Percentiles rank a stretch among this genome's conserved stretches.
phyloP scores from a whole-genome alignment of 2,113 vertebrate species.

The Archilochus colubris region DNA sequence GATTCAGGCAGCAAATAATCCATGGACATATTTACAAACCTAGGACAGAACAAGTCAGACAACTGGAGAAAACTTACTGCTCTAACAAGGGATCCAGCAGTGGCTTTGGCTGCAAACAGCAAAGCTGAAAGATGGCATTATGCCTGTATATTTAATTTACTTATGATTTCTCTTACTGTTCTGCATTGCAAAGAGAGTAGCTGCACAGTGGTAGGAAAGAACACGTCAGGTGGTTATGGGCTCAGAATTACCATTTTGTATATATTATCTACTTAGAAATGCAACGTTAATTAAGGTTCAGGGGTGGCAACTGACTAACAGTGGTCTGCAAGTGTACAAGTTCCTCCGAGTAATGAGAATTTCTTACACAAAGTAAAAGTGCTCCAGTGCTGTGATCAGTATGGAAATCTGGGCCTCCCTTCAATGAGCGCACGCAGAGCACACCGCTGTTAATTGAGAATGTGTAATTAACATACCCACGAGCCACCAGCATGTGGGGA shows the following conservation, averaged over 20 bases:
- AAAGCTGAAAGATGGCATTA: constrained; percentile 24
- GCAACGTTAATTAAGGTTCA: constrained; percentile 59
- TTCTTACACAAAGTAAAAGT: background rate
- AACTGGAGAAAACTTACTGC: constrained; percentile 1
- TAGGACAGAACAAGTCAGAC: background rate
- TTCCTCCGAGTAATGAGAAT: constrained; percentile 8
- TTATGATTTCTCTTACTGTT: constrained; percentile 43
- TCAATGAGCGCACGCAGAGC: background rate
- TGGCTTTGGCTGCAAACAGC: background rate
- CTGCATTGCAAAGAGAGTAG: constrained; percentile 1
- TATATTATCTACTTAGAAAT: constrained; percentile 34
- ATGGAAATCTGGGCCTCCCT: constrained; percentile 25
- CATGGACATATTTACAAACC: constrained; percentile 10
- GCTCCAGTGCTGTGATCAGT: background rate
- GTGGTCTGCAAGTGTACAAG: background rate
- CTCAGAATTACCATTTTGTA: constrained; percentile 49
- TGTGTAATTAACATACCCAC: constrained; percentile 29
- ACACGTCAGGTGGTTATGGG: constrained; percentile 13
- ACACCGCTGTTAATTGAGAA: background rate
- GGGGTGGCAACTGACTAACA: background rate
- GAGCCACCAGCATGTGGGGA: constrained; percentile 14
- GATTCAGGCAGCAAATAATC: constrained; percentile 15
- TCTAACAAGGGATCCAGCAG: constrained; percentile 38
- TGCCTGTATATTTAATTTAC: constrained; percentile 35
- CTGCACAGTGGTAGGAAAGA: constrained; percentile 44